These are phyloP conservation scores for Onychostoma macrolepis DNA, from an alignment of 2,113 vertebrate genomes.

Conservation along the genomic window DNA sequence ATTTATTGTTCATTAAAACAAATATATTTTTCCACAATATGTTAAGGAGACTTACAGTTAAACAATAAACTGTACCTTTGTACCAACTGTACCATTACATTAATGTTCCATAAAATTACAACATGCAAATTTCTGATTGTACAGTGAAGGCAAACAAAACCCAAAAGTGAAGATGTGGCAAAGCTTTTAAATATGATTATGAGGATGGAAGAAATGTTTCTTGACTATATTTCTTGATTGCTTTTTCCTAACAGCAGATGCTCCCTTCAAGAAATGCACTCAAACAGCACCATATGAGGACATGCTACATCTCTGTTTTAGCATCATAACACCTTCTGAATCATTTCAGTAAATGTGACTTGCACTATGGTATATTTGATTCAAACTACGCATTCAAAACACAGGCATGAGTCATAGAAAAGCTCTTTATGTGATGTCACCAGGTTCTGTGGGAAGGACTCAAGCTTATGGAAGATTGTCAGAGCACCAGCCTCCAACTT, in stretches of 20 bases:
- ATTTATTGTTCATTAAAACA: no score
- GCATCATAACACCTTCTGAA: neutral
- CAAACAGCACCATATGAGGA: neutral
- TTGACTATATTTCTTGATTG: neutral
- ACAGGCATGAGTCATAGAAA: conserved; percentile 31
- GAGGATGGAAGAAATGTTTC: neutral
- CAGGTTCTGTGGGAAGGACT: conserved; percentile 12
- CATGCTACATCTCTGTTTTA: neutral
- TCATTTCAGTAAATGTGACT: conserved; percentile 10
- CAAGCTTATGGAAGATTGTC: neutral
- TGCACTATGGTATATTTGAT: neutral
- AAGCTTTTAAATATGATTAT: neutral
- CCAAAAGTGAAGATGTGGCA: neutral
- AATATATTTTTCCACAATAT: no score
- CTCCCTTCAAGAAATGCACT: neutral
- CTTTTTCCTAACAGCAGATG: neutral
- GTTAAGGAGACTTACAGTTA: no score
- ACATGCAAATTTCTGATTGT: neutral
- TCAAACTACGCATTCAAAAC: neutral
- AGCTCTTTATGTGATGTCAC: conserved; percentile 10
- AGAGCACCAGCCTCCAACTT: neutral
- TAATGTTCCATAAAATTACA: neutral
- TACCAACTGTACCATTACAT: no score
- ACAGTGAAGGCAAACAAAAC: neutral
- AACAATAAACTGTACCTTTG: no score